These are phyloP conservation scores for Drosophila erecta DNA, from an alignment of 1,140 invertebrate genomes.

Conservation along the genomic window DNA sequence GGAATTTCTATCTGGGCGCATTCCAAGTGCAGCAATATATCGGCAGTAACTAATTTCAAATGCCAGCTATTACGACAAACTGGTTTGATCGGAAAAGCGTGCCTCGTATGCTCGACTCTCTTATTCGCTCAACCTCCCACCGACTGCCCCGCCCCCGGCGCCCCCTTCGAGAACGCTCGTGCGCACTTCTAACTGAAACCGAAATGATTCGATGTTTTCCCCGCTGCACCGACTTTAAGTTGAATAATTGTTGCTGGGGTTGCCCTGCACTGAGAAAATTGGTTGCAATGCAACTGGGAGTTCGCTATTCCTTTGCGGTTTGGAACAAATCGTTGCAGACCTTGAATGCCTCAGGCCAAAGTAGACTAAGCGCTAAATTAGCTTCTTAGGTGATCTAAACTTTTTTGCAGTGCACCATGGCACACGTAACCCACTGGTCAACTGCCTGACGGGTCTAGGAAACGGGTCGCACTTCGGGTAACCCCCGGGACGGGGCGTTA, in stretches of 20 bases:
- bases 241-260: constrained; percentile 30
- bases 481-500: constrained; percentile 52
- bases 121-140: constrained; percentile 2
- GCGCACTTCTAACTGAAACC: constrained; percentile 68
- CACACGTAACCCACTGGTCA: constrained; percentile 29
- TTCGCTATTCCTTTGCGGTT: too few species aligned
- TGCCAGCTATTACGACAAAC: constrained; percentile 71
- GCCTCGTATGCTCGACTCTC: constrained; percentile 25
- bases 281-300: not conserved
- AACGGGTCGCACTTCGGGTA: constrained; percentile 27
- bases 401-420: not conserved
- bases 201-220: constrained; percentile 75
- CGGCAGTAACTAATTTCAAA: constrained; percentile 61
- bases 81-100: constrained; percentile 74
- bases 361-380: not conserved
- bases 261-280: constrained; percentile 20
- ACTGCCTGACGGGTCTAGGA: not conserved
- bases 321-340: not conserved
- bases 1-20: constrained; percentile 63
- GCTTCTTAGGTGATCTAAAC: not conserved
- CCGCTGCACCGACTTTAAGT: constrained; percentile 38
- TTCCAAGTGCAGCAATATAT: constrained; percentile 56
- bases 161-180: constrained; percentile 2
- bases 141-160: not conserved
- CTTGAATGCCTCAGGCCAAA: too few species aligned